Evolutionary conservation across 2,797 vertebrate genomes (phyloP), one percentile per base, ranked within the genome.

Genomic region (Spinibarbus caldwelli): DNA sequence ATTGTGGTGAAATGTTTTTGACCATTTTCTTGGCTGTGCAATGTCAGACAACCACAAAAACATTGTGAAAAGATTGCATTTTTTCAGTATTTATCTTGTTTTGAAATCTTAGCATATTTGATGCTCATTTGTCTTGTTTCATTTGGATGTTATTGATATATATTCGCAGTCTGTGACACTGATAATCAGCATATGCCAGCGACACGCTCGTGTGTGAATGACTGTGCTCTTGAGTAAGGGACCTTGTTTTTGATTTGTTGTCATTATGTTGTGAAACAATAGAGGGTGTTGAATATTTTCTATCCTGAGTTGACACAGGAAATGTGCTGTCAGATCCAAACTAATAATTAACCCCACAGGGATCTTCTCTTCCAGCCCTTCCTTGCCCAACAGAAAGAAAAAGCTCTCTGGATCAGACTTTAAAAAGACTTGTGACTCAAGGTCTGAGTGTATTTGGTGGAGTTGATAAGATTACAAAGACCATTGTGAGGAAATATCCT

Each of bases 401-500:
- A 12, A 41, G 14, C 14, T 2, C 31, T 70, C 1, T 8, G 59
- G 73, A 41, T 34, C 49, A 43, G 3, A 21, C 49, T 59, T 67
- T 36, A 14, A 52, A 71, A 54, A 38, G 19, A 64, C n/a, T 57
- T 1, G 21, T 49, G 73, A 81, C 66, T 78, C 54, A 54, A 59
- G 71, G 77, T 76, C 73, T 31, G 6, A 41, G 83, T 38, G 62
- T 54, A 79, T 82, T 83, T 80, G 72, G 41, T 29, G n/a, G 12
- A 38, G n/a, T 84, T n/a, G 62, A 67, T 19, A 49, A 41, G 76
- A 82, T 81, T 78, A 87, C 90, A 83, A 70, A 78, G 47, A 15
- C 54, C 68, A 93, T 93, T 94, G 92, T 93, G 89, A 84, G 21
- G 87, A 75, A 76, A 90, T 90, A 94, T 95, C 93, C 94, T 93